Conservation (phyloP, 1,140 invertebrate species). For the Helicoverpa armigera region DNA sequence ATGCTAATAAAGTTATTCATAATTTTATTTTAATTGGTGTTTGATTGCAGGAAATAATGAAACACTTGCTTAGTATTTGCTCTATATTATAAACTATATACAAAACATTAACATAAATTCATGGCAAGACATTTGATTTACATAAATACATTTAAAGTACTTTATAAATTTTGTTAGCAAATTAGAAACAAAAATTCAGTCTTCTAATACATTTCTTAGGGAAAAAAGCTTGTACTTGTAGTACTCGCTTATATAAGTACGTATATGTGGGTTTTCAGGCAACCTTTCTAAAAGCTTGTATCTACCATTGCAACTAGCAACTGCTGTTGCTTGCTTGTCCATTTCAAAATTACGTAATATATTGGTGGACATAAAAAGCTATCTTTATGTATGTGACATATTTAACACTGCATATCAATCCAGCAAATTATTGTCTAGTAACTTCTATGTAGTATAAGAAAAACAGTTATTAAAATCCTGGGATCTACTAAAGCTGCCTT, state of each 20-base stretch:
- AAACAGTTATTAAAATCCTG: too few species aligned
- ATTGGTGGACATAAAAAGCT: too few species aligned
- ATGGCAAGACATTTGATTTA: conserved; percentile 41
- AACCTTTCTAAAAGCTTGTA: neutral
- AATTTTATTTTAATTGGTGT: conserved; percentile 31
- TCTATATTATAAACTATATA: conserved; percentile 47
- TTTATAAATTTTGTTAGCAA: conserved; percentile 17
- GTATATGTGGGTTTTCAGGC: neutral
- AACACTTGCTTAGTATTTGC: neutral
- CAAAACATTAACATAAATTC: conserved; percentile 40
- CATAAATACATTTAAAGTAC: conserved; percentile 22
- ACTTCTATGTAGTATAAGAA: too few species aligned
- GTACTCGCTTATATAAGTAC: neutral
- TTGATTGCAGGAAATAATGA: neutral
- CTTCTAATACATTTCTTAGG: conserved; percentile 22
- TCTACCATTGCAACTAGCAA: too few species aligned
- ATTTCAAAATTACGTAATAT: too few species aligned
- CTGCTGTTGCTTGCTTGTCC: too few species aligned
- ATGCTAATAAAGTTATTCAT: conserved; percentile 50
- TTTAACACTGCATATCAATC: too few species aligned
- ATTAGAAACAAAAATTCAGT: conserved; percentile 38
- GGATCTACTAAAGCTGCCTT: too few species aligned
- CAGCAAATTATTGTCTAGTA: too few species aligned
- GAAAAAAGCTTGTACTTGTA: neutral
- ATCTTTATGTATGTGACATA: too few species aligned